Evolutionary conservation across 2,797 vertebrate species (phyloP), one percentile per base, ranked within the genome.

Genomic region (Acrossocheilus fasciatus): DNA sequence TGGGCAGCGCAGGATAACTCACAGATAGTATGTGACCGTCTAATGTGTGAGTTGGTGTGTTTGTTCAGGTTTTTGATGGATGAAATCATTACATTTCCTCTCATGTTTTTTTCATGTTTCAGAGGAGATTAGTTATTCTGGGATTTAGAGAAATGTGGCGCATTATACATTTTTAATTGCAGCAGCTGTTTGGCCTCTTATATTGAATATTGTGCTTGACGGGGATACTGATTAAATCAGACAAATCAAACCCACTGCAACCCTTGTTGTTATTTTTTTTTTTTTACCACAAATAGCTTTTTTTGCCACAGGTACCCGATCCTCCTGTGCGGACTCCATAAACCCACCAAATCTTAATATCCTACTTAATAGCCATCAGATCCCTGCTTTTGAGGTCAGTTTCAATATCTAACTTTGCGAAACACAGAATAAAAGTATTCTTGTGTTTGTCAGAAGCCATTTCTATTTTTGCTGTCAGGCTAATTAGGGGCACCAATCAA

Each of bases 91-190:
- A 93, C 93, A 94, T 95, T 94, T 94, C 87, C 94, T 92, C 91
- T 93, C 92, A 94, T 95, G 90, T 88, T 94, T 95, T 89, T 95
- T 95, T 95, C 89, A 95, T 93, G 93, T 87, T 91, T 86, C 92
- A 90, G 93, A 92, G 93, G 89, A 91, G 91, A 96, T 94, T 93
- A 94, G 94, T 94, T 94, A 95, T 95, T 95, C 94, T 92, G 91
- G 90, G 92, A 92, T 96, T 95, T 95, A 92, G 91, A 94, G 92
- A 93, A 94, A 94, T 93, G 93, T 93, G 92, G 93, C 92, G 92
- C 92, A 93, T 88, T 92, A 95, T 96, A 94, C 95, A 96, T 96
- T 95, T 96, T 96, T 96, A 94, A 95, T 95, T 92, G 91, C 92
- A 94, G 94, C 95, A 96, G 93, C 95, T 96, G 95, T 95, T 95